Evolutionary conservation across 1,140 invertebrate species (phyloP), one percentile per base, ranked within the genome.

Genomic region (Melanaphis sacchari): DNA sequence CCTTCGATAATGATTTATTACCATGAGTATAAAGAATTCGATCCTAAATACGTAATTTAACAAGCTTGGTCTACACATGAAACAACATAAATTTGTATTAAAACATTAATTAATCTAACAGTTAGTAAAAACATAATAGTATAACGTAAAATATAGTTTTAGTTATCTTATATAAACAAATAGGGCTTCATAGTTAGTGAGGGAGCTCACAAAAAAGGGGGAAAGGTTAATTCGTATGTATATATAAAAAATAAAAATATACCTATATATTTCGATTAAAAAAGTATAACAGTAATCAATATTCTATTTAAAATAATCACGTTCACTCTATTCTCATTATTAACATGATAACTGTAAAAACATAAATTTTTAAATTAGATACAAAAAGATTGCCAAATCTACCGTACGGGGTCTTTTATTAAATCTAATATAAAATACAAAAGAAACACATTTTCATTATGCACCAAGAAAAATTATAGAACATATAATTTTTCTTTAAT

Each of bases 1-100:
- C 40, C 84, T 85, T 43, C 40, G 26, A 76, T n/a, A 76, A 76
- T 76, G 59, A 76, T 76, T 76, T 76, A 76, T 76, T n/a, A 76
- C 59, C 59, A n/a, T 18, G 59, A 76, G 59, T n/a, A 76, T n/a
- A 76, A 76, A 76, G 15, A 76, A 76, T 76, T 76, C 31, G 36
- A n/a, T 31, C 31, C 4, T n/a, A 36, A 5, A 76, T n/a, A 15
- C 59, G 59, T 76, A 15, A 15, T 76, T 15, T 76, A 76, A n/a
- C 59, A 76, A 76, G 59, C 59, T 66, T 11, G 59, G 31, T n/a
- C 31, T 66, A 31, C 54, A 31, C 24, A 76, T 18, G 59, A n/a
- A n/a, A 76, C 5, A n/a, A 18, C 6, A 76, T n/a, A n/a, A 4
- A 76, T 76, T 76, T 76, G 31, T 76, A n/a, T n/a, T 15, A 76